Conservation (phyloP, 2,113 vertebrate genomes). For the Cynocephalus volans region DNA sequence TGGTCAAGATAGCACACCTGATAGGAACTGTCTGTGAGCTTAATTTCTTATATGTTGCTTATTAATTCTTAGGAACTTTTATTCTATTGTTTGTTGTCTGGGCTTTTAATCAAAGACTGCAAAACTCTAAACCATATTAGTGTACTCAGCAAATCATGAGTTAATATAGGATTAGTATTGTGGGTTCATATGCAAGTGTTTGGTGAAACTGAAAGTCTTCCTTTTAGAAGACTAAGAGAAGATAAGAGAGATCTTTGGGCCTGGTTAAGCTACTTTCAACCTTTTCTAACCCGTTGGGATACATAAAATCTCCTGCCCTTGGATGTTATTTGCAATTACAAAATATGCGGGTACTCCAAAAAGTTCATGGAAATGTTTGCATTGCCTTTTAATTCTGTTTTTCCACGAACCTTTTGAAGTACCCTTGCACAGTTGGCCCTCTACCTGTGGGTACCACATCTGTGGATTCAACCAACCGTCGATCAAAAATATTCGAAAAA, state of each 20-base stretch:
- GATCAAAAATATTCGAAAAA: too few species aligned
- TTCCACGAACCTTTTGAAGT: too few species aligned
- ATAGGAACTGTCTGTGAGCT: not conserved
- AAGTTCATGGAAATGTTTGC: too few species aligned
- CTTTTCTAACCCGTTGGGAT: not conserved
- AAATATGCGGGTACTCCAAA: not conserved
- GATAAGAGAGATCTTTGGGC: not conserved
- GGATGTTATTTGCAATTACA: not conserved
- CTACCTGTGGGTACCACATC: too few species aligned
- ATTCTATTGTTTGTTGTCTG: not conserved
- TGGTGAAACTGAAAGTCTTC: constrained; percentile 2
- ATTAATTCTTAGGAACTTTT: not conserved
- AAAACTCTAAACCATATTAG: not conserved
- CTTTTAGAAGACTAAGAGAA: not conserved
- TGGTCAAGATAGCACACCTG: not conserved
- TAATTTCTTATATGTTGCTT: constrained; percentile 25
- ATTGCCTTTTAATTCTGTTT: too few species aligned
- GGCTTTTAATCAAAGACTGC: not conserved
- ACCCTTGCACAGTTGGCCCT: too few species aligned
- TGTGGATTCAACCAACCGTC: too few species aligned
- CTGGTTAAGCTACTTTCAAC: not conserved
- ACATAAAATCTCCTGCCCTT: not conserved
- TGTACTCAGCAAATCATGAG: not conserved
- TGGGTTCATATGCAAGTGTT: not conserved
- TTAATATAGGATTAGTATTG: not conserved